A percentile compares a stretch with the other conserved stretches of the same genome.
phyloP scores from a whole-genome alignment of 2,113 vertebrate genomes.

The Oncorhynchus kisutch region DNA sequence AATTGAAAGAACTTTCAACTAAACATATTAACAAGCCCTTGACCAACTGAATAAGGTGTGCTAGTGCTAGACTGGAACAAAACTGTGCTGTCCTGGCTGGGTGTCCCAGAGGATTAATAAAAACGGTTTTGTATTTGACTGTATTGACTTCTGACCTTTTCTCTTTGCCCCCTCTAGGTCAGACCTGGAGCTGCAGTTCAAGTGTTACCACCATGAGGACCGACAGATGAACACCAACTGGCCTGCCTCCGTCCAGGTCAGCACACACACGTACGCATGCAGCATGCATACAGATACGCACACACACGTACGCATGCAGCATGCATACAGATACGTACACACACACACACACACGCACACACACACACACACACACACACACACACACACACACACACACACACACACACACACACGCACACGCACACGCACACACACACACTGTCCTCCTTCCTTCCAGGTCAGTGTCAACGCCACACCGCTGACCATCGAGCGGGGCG shows the following conservation, averaged over 20 bases:
- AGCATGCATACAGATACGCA: background rate
- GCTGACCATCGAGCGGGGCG: conserved; percentile 95
- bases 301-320: no score
- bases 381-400: background rate
- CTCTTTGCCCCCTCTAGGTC: conserved; percentile 72
- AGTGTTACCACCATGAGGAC: conserved; percentile 99
- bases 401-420: background rate
- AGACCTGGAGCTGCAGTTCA: conserved; percentile 97
- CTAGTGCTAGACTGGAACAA: no score
- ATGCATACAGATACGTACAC: no score
- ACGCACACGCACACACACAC: background rate
- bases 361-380: background rate
- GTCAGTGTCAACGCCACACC: conserved; percentile 99
- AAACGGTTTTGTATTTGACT: background rate
- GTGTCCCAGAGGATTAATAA: background rate
- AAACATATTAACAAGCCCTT: no score
- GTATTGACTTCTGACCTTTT: background rate
- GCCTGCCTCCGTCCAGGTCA: conserved; percentile 97
- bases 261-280: conserved; percentile 51
- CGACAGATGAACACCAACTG: conserved; percentile 99
- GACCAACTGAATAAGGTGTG: no score
- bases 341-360: no score
- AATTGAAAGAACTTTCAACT: no score
- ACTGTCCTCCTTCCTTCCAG: conserved; percentile 83
- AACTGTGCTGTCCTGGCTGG: no score